phyloP scores from a whole-genome alignment of 2,888 invertebrate genomes.

The Pristionchus fissidentatus region DNA sequence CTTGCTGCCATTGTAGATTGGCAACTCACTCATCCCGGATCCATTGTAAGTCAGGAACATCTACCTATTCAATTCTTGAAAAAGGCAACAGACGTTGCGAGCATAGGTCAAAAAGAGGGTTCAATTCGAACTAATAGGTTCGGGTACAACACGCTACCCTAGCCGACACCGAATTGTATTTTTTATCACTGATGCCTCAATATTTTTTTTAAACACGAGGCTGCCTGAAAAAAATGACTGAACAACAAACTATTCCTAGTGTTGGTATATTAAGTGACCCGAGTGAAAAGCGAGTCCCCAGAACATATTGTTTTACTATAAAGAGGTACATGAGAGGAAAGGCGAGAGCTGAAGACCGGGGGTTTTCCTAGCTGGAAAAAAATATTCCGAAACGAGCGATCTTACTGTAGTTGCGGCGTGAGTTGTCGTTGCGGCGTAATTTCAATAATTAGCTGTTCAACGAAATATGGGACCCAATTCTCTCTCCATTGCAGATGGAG shows the following conservation, averaged over 20 bases:
- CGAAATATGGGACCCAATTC: not conserved
- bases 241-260: too few species aligned
- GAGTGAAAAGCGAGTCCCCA: too few species aligned
- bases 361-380: not conserved
- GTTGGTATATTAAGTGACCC: too few species aligned
- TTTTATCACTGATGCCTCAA: not conserved
- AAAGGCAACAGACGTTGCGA: too few species aligned
- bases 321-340: too few species aligned
- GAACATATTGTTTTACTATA: too few species aligned
- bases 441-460: not conserved
- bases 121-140: too few species aligned
- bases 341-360: not conserved
- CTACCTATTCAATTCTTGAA: not conserved
- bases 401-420: not conserved
- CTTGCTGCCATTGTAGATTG: slow-evolving; percentile 48
- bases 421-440: not conserved
- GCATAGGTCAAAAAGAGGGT: too few species aligned
- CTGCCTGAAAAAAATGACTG: too few species aligned
- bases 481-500: slow-evolving; percentile 32
- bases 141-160: not conserved
- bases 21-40: slow-evolving; percentile 39
- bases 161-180: too few species aligned
- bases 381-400: not conserved
- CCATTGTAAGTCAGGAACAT: not conserved
- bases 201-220: too few species aligned